Conservation (phyloP, 2,113 vertebrate species). For the Indicator indicator region DNA sequence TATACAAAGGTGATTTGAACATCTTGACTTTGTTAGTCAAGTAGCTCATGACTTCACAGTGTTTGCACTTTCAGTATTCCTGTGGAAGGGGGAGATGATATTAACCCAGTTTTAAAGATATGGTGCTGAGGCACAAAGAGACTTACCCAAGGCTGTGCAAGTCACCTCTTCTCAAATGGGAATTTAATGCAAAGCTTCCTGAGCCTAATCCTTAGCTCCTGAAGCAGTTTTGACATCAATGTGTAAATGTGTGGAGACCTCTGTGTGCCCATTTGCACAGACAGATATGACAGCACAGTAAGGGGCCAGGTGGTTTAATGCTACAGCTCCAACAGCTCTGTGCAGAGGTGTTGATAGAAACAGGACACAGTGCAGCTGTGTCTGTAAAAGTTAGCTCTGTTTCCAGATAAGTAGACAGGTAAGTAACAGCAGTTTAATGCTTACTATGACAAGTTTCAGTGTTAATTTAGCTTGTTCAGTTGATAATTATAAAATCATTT, state of each 20-base stretch:
- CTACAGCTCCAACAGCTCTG: not conserved
- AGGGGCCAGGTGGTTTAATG: not conserved
- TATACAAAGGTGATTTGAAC: not conserved
- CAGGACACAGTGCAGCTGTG: not conserved
- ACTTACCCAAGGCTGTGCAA: not conserved
- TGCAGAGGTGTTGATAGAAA: not conserved
- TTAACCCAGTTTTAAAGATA: not conserved
- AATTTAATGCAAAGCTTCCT: not conserved
- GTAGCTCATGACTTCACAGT: not conserved
- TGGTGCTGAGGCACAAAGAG: not conserved
- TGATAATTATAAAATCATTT: slow-evolving; percentile 17
- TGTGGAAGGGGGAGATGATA: not conserved
- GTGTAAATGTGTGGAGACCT: not conserved
- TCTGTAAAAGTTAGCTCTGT: not conserved
- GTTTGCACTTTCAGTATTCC: not conserved
- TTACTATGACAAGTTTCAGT: not conserved
- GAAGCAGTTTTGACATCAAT: not conserved
- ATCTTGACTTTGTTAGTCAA: not conserved
- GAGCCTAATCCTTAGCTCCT: not conserved
- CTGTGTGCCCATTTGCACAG: not conserved
- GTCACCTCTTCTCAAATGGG: not conserved
- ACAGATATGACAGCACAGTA: not conserved
- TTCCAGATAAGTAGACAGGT: slow-evolving; percentile 11
- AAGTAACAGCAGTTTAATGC: slow-evolving; percentile 16
- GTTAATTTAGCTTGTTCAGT: slow-evolving; percentile 38